Evolutionary conservation across 2,113 vertebrate genomes (phyloP).

Genomic region (Cololabis saira): DNA sequence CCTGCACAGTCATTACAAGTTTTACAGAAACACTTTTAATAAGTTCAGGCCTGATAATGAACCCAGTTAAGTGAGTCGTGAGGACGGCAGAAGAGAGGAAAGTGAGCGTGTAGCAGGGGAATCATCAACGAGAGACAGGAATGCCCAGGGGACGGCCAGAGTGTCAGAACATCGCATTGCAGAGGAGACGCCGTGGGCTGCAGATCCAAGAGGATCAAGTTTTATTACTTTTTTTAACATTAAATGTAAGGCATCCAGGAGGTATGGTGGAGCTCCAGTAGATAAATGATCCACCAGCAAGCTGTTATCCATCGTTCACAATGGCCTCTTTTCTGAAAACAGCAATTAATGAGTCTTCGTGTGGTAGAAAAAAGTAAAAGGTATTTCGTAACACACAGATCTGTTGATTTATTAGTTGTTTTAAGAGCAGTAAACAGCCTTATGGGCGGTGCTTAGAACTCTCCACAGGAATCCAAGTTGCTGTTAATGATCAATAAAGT

Average conservation of each 20-base stretch:
- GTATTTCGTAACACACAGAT: background rate
- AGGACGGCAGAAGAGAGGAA: conserved; percentile 24
- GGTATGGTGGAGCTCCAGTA: conserved; percentile 17
- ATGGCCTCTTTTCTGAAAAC: conserved; percentile 57
- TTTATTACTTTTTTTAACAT: conserved; percentile 63
- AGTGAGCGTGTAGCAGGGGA: conserved; percentile 29
- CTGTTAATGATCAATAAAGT: conserved; percentile 52
- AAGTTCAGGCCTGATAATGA: conserved; percentile 2
- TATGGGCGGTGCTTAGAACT: conserved; percentile 10
- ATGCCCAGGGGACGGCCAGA: conserved; percentile 30
- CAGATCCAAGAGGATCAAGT: conserved; percentile 60
- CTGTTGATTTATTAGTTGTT: conserved; percentile 66
- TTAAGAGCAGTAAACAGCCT: conserved; percentile 55
- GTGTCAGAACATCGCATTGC: conserved; percentile 41
- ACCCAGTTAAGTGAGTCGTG: background rate
- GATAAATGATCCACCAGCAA: conserved; percentile 15
- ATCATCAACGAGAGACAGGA: conserved; percentile 11
- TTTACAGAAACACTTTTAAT: background rate
- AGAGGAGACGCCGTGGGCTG: conserved; percentile 42
- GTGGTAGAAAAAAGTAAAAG: conserved; percentile 7
- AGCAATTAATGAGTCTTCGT: background rate
- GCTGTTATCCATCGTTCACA: conserved; percentile 36
- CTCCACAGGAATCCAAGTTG: conserved; percentile 48
- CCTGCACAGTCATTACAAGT: background rate
- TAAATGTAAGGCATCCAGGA: conserved; percentile 26